Evolutionary conservation across 1,140 invertebrate species (phyloP).

Genomic region (Eufriesea mexicana): DNA sequence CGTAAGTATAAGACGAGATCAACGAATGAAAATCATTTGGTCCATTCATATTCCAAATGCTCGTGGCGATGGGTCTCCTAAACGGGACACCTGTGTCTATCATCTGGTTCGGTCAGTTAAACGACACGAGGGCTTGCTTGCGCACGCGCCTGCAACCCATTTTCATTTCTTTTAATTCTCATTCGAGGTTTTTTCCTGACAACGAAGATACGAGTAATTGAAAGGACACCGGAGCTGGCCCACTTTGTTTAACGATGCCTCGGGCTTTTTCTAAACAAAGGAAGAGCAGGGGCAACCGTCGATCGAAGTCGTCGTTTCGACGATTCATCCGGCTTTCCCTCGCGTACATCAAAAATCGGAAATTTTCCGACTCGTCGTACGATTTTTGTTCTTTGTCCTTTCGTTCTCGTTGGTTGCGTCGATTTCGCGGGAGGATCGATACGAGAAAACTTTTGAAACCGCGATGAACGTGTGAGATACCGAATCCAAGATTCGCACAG

Average conservation of each 20-base stretch:
- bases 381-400: not conserved
- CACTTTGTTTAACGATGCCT: conserved; percentile 28
- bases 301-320: not conserved
- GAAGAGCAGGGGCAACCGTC: not conserved
- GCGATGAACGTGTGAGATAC: too few species aligned
- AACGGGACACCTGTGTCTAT: not conserved
- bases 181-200: not conserved
- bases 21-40: too few species aligned
- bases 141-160: conserved; percentile 9
- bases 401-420: not conserved
- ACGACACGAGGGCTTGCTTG: not conserved
- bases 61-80: not conserved
- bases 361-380: too few species aligned
- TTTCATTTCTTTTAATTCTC: conserved; percentile 8
- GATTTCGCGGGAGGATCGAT: not conserved
- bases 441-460: too few species aligned
- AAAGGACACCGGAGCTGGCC: conserved; percentile 43
- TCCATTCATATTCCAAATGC: not conserved
- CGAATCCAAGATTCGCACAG: not conserved
- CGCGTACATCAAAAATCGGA: not conserved
- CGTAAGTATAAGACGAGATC: too few species aligned
- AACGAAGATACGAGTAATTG: conserved; percentile 29
- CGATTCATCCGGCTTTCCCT: not conserved
- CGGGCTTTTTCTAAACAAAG: conserved; percentile 20
- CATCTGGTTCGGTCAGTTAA: not conserved